These are phyloP conservation scores for Ceratosolen fusciceps DNA, from an alignment of 1,140 invertebrate genomes.

Conservation along the genomic window DNA sequence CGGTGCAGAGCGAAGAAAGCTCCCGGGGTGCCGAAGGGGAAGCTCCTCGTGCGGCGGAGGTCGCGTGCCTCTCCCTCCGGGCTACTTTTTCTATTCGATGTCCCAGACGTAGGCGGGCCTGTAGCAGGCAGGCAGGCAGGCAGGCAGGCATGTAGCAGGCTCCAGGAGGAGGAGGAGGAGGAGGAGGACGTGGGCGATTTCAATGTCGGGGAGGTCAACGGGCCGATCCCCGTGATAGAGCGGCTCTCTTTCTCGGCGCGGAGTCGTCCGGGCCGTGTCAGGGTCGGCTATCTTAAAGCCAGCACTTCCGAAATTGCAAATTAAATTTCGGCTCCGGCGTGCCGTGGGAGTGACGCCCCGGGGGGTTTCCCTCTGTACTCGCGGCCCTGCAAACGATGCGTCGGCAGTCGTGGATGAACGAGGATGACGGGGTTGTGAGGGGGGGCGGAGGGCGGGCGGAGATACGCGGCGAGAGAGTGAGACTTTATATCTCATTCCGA, in stretches of 20 bases:
- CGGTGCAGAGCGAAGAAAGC: too few relatives aligned
- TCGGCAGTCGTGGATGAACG: neutral
- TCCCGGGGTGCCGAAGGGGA: too few relatives aligned
- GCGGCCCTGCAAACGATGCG: conserved; percentile 5
- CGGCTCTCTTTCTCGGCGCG: conserved; percentile 44
- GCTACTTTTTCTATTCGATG: conserved; percentile 45
- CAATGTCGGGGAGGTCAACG: too few relatives aligned
- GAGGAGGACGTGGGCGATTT: too few relatives aligned
- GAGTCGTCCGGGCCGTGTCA: neutral
- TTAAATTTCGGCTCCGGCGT: conserved; percentile 57
- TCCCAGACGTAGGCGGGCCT: neutral
- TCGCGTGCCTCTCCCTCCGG: conserved; percentile 47
- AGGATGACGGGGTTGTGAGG: neutral
- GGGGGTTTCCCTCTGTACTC: conserved; percentile 43
- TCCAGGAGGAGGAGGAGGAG: too few relatives aligned
- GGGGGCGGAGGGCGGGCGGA: neutral
- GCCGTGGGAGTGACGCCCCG: conserved; percentile 51
- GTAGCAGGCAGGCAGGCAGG: too few relatives aligned
- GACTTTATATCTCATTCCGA: conserved; percentile 42
- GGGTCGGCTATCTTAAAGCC: conserved; percentile 21
- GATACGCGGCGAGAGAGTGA: neutral
- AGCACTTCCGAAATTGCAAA: conserved; percentile 66
- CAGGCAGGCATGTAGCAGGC: too few relatives aligned
- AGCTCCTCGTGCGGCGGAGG: too few relatives aligned
- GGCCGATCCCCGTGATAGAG: neutral